Base-by-base conservation (phyloP, 2,888 invertebrate species). In the Himalopsyche tibetana region DNA sequence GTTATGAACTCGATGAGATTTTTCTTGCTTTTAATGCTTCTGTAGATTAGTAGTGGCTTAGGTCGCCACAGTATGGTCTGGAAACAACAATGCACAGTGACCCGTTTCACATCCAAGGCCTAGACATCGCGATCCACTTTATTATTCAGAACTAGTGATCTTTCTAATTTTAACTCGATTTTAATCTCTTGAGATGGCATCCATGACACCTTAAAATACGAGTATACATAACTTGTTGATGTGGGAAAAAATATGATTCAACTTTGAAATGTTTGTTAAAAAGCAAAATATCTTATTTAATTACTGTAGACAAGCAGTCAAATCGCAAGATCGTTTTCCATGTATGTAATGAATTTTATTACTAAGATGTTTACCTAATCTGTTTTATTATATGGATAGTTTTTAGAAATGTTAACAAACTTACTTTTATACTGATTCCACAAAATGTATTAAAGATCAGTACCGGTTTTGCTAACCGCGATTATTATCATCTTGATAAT, bases 61-160 rank as follows among this genome's bases (percentile, higher is more conserved):
- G 74, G 74, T 74, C 38, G 38, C 28, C 28, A 2, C 36, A 28
- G 38, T 45, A 6, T 38, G 36, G 12, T 36, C 5, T 74, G 74
- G 36, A 74, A 74, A 63, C 63, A 36, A 38, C 74, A 74, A 38
- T 74, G 36, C 74, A 74, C 15, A 36, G 36, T 74, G 74, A 74
- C 74, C 74, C 38, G 19, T 28, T 74, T 74, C 74, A 36, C 74
- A 74, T 15, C 74, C 74, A 38, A 15, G 11, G 11, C 12, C 19
- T n/a, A 63, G 63, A 63, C 19, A 63, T 63, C 63, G 5, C 36
- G 74, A 74, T 74, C 74, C 12, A 74, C 74, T 74, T 38, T n/a
- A n/a, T 28, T 6, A 19, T 63, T 19, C 19, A 63, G 28, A 36
- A 36, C 12, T 12, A 36, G 12, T 15, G 74, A 74, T 74, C 28